Evolutionary conservation across 2,113 vertebrate genomes (phyloP).

Genomic region (Rhinogobius similis): DNA sequence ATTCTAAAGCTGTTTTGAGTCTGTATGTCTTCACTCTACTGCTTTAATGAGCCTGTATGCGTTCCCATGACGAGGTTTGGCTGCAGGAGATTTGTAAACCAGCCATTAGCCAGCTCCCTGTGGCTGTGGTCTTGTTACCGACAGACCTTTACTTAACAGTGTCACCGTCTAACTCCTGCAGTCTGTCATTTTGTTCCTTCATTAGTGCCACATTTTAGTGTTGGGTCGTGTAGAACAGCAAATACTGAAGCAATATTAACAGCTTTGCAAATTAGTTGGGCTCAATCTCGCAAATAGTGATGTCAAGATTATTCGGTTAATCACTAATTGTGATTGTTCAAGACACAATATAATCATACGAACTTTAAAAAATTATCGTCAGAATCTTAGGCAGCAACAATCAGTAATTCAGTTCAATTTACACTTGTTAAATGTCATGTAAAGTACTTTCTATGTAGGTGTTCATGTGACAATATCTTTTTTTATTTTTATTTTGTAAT

Average conservation of each 20-base stretch:
- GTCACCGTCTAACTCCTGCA: slow-evolving; percentile 30
- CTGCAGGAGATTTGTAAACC: slow-evolving; percentile 46
- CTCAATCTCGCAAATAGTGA: neutral
- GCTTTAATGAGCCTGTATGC: slow-evolving; percentile 46
- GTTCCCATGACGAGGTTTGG: slow-evolving; percentile 34
- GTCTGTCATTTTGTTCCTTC: slow-evolving; percentile 28
- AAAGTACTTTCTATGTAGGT: too few species aligned
- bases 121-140: slow-evolving; percentile 52
- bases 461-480: too few species aligned
- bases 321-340: too few species aligned
- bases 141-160: slow-evolving; percentile 37
- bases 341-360: too few species aligned
- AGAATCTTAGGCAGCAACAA: too few species aligned
- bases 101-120: slow-evolving; percentile 29
- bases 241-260: neutral
- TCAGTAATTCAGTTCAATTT: too few species aligned
- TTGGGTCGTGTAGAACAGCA: neutral
- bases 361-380: too few species aligned
- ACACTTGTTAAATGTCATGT: too few species aligned
- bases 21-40: too few species aligned
- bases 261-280: neutral
- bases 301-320: too few species aligned
- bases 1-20: slow-evolving; percentile 39
- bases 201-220: neutral
- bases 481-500: too few species aligned